phyloP scores from a whole-genome alignment of 1,140 invertebrate species.

The Eriosoma lanigerum region DNA sequence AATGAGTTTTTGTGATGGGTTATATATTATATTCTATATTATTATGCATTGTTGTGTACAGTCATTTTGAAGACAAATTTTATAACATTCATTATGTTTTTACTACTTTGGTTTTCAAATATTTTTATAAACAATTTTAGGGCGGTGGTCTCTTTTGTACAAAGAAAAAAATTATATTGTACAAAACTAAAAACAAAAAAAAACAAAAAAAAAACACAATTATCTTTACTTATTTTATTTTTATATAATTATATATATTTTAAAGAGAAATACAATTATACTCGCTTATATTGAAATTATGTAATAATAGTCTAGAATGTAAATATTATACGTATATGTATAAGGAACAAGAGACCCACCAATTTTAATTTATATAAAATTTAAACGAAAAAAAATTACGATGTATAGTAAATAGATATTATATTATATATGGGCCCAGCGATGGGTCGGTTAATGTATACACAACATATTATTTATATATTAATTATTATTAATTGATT shows the following conservation, averaged over 20 bases:
- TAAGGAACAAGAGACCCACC: conserved; percentile 40
- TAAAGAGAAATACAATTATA: conserved; percentile 31
- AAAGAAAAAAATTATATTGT: conserved; percentile 49
- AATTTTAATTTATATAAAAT: conserved; percentile 44
- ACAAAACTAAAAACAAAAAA: no score
- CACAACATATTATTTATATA: conserved; percentile 48
- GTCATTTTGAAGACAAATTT: conserved; percentile 47
- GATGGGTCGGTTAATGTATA: conserved; percentile 43
- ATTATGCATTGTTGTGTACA: conserved; percentile 48
- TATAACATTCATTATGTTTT: conserved; percentile 45
- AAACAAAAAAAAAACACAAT: conserved; percentile 32
- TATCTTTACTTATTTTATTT: conserved; percentile 51
- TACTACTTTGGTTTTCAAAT: conserved; percentile 39
- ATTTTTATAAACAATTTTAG: conserved; percentile 47
- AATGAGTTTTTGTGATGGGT: conserved; percentile 54
- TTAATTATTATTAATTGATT: conserved; percentile 26
- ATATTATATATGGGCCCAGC: background rate
- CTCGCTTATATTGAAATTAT: conserved; percentile 19
- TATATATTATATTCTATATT: conserved; percentile 54
- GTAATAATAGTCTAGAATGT: conserved; percentile 31
- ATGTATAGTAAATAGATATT: conserved; percentile 49
- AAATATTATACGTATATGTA: no score
- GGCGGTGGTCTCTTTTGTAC: conserved; percentile 45
- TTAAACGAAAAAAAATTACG: conserved; percentile 1
- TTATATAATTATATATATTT: conserved; percentile 43